Percentiles rank a stretch among this genome's conserved stretches.
Evolutionary conservation across 2,888 invertebrate species (phyloP).

Genomic region (Agonum fuliginosum): DNA sequence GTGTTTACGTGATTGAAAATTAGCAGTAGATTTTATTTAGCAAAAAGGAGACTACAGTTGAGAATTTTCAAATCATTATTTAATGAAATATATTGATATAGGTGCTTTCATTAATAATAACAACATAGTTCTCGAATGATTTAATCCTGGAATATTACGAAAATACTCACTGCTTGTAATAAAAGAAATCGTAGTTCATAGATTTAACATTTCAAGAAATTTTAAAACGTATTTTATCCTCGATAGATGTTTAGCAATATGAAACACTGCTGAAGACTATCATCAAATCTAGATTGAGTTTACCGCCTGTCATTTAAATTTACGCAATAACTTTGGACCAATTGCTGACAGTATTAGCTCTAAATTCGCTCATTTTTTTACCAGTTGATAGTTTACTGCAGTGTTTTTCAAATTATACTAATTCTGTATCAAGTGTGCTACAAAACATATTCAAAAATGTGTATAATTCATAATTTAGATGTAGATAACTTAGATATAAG

Average conservation of each 20-base stretch:
- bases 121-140: conserved; percentile 24
- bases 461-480: conserved; percentile 49
- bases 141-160: conserved; percentile 22
- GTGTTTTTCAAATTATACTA: conserved; percentile 30
- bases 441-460: conserved; percentile 49
- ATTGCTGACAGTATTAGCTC: conserved; percentile 47
- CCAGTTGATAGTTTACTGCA: conserved; percentile 3
- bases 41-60: neutral
- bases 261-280: conserved; percentile 33
- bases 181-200: conserved; percentile 37
- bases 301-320: conserved; percentile 12
- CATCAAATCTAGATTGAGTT: neutral
- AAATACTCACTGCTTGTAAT: conserved; percentile 51
- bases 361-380: conserved; percentile 26
- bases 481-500: conserved; percentile 36
- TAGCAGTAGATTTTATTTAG: conserved; percentile 25
- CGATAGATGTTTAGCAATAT: conserved; percentile 44
- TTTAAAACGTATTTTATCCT: conserved; percentile 48
- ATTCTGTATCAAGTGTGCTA: conserved; percentile 54
- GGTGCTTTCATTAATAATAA: conserved; percentile 40
- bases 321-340: conserved; percentile 38
- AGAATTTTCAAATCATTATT: conserved; percentile 39
- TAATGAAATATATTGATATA: conserved; percentile 28
- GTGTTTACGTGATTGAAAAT: neutral
- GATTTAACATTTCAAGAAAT: conserved; percentile 31